These are phyloP conservation scores for Dunckerocampus dactyliophorus DNA, from an alignment of 2,113 vertebrate species.

Conservation along the genomic window DNA sequence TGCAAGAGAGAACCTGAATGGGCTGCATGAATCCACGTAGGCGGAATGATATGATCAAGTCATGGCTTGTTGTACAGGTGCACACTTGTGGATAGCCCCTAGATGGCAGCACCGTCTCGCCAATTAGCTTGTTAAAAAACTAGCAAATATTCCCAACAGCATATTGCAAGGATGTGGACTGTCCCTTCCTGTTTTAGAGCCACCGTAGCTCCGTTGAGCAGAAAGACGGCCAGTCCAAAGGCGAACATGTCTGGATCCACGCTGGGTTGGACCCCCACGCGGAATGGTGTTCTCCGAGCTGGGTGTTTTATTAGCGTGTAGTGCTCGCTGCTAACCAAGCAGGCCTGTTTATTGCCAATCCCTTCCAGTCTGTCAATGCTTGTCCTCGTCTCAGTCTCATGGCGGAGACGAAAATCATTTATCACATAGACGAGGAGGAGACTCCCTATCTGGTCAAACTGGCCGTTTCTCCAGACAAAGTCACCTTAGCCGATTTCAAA, in stretches of 20 bases:
- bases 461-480: constrained; percentile 88
- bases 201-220: constrained; percentile 69
- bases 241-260: constrained; percentile 66
- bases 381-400: constrained; percentile 78
- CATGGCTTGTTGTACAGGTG: constrained; percentile 25
- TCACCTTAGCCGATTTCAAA: constrained; percentile 96
- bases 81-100: constrained; percentile 52
- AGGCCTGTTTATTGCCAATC: constrained; percentile 59
- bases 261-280: constrained; percentile 38
- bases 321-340: constrained; percentile 47
- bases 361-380: constrained; percentile 70
- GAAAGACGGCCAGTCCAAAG: constrained; percentile 55
- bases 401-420: constrained; percentile 99
- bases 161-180: constrained; percentile 71
- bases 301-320: constrained; percentile 48
- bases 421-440: constrained; percentile 97
- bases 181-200: constrained; percentile 82
- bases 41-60: not conserved
- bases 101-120: constrained; percentile 73
- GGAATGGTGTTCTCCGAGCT: constrained; percentile 47
- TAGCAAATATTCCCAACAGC: constrained; percentile 66
- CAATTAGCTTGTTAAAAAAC: constrained; percentile 42
- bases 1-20: not conserved
- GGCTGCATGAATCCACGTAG: no score
- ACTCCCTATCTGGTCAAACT: constrained; percentile 96